Base-by-base conservation (phyloP, 2,888 invertebrate species). In the Stenoptilia bipunctidactyla region DNA sequence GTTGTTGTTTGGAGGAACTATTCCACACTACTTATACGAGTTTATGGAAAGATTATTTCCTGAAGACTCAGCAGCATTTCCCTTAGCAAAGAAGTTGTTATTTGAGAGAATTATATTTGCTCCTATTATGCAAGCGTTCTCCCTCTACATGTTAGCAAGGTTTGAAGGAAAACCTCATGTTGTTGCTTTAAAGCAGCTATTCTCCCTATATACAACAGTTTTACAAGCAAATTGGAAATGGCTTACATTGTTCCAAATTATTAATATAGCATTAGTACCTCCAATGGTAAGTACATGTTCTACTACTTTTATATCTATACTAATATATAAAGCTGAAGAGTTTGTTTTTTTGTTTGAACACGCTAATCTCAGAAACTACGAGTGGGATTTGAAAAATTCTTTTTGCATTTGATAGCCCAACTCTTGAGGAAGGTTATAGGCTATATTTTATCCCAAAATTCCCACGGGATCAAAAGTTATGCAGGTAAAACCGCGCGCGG, bases 11-110 rank as follows among this genome's bases (percentile, higher is more conserved):
- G 93, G 92, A 40, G 93, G 93, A 15, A 86, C 90, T 1, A 74
- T 93, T 2, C 93, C 93, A 0, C 93, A 93, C 66, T 92, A 88
- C 58, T 93, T 93, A 65, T 92, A 92, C 57, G 77, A 83, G 46
- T 73, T 86, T 27, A 57, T 91, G 36, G 91, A 91, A 48, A 72
- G 74, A 38, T 49, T 87, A 25, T 86, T 91, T 42, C 85, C 88
- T 0, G 85, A 87, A 45, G 86, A 88, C 42, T 58, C 86, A 14
- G 79, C 87, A 6, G 80, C 85, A 39, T 85, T 85, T 43, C 76
- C 85, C 1, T 56, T 87, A 35, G 73, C 85, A 2, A 87, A 87
- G 55, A 87, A 89, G 54, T 76, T 94, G 44, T 45, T 92, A 15
- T 80, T 92, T 45, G 93, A 94, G 64, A 84, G 93, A 57, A 59